These are phyloP conservation scores for Spicauda simplicius DNA, from an alignment of 2,888 invertebrate species.

Conservation along the genomic window DNA sequence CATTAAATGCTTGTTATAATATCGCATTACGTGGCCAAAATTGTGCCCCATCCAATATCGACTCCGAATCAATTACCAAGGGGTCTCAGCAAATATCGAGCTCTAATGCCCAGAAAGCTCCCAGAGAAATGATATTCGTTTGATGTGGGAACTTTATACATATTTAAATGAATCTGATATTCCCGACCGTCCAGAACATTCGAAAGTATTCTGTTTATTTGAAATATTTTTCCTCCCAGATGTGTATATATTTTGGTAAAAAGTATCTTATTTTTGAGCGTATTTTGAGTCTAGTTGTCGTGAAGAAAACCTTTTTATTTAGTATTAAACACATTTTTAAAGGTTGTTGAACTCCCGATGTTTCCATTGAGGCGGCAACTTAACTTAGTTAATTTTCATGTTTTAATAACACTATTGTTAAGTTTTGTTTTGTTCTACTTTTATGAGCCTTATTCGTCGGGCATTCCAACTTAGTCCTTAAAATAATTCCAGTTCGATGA, in stretches of 20 bases:
- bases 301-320: too few species aligned
- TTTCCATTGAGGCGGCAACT: too few species aligned
- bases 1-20: conserved; percentile 3
- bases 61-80: conserved; percentile 22
- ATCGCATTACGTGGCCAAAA: conserved; percentile 2
- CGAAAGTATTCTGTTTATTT: conserved; percentile 39
- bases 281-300: too few species aligned
- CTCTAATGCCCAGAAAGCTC: conserved; percentile 41
- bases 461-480: too few species aligned
- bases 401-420: too few species aligned
- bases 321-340: too few species aligned
- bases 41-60: conserved; percentile 20
- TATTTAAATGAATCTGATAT: conserved; percentile 61
- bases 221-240: conserved; percentile 31
- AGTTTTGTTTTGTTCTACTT: too few species aligned
- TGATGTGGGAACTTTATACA: conserved; percentile 57
- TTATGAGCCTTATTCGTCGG: too few species aligned
- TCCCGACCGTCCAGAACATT: conserved; percentile 41
- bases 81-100: conserved; percentile 36
- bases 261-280: conserved; percentile 5
- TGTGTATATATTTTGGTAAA: not conserved
- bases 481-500: too few species aligned
- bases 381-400: too few species aligned
- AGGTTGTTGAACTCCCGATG: too few species aligned
- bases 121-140: conserved; percentile 50